Evolutionary conservation across 2,888 invertebrate genomes (phyloP), one percentile per base, ranked within the genome.

Genomic region (Atrina japonica): DNA sequence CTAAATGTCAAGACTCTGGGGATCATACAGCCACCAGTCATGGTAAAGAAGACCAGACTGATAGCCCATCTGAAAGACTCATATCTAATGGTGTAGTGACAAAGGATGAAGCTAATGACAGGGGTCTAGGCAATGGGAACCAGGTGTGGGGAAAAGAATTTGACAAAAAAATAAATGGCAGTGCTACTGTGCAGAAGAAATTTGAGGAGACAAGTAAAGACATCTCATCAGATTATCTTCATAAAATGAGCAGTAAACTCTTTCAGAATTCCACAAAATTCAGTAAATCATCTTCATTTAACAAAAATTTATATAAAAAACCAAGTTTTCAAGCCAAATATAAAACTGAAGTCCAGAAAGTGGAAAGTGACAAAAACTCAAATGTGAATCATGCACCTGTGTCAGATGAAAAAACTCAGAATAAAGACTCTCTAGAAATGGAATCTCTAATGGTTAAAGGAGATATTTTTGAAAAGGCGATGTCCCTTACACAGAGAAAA

Each of bases 171-270:
- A 35, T 55, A 23, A 5, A 56, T 35, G 45, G 45, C 16, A 30
- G 35, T 35, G 55, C 21, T 5, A 23, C 43, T 27, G 23, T 58
- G 2, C n/a, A 49, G 9, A 23, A 14, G 11, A 40, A 35, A 21
- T 21, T 5, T 25, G 40, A 29, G 2, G 25, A 50, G 21, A 45
- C 40, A 21, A 27, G 3, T n/a, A 18, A 41, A 50, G 56, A 69
- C 7, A 56, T 52, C 23, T 49, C 56, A n/a, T 63, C 45, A 18
- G 25, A 58, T 21, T 81, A 73, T 53, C 68, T 84, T 30, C 73
- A 82, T 50, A 83, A 82, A 66, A 76, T 86, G 2, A 77, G 80
- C n/a, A 70, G 75, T 18, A 84, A 83, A 59, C 70, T 86, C 68
- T 86, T 80, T 63, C 69, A 80, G 47, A 78, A 81, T 56, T 78